A percentile compares a stretch with the other conserved stretches of the same genome.
Evolutionary conservation across 2,113 vertebrate genomes (phyloP).

Genomic region (Gobio gobio): DNA sequence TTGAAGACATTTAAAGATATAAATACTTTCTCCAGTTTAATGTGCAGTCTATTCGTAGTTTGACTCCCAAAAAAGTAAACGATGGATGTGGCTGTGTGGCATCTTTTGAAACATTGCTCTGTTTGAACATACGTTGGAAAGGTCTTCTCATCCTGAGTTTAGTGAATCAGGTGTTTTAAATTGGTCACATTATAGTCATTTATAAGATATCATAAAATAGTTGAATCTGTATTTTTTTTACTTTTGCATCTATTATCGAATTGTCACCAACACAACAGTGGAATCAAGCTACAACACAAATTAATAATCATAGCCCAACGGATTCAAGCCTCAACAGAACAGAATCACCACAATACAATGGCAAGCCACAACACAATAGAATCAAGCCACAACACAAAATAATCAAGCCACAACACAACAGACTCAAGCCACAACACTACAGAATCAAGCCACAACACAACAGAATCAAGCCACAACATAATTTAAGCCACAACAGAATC

Average conservation of each 20-base stretch:
- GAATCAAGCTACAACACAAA: too few species aligned
- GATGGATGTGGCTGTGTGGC: background rate
- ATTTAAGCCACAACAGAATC: rapidly evolving
- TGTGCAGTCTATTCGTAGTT: background rate
- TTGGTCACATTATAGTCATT: background rate
- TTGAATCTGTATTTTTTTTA: background rate
- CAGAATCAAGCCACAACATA: too few species aligned
- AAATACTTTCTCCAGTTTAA: background rate
- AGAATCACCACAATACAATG: too few species aligned
- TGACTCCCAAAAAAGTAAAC: conserved; percentile 4
- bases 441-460: too few species aligned
- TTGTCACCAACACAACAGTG: background rate
- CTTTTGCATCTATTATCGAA: background rate
- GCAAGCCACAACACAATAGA: too few species aligned
- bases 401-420: too few species aligned
- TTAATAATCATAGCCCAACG: too few species aligned
- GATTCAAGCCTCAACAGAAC: too few species aligned
- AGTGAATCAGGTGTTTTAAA: background rate
- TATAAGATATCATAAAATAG: background rate
- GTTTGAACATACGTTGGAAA: background rate
- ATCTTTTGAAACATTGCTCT: background rate
- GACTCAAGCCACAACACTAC: too few species aligned
- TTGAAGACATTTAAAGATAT: conserved; percentile 21
- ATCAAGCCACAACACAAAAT: too few species aligned
- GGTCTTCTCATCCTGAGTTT: background rate